A percentile compares a stretch with the other conserved stretches of the same genome.
Conservation (phyloP, 2,888 invertebrate genomes). For the Hartigia nigra region DNA sequence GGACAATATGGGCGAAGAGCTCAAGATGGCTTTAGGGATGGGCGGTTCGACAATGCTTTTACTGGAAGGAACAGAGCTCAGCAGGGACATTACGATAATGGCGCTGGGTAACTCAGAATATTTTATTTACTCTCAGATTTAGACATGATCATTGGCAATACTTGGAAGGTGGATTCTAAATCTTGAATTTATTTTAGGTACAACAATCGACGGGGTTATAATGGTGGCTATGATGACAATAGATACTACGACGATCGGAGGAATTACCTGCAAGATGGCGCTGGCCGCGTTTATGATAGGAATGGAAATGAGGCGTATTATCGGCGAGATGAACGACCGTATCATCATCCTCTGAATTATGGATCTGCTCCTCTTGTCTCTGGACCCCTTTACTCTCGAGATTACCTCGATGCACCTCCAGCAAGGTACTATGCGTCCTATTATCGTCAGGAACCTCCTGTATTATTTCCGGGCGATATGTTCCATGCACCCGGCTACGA, state of each 20-base stretch:
- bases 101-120: conserved; percentile 31
- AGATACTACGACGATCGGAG: conserved; percentile 67
- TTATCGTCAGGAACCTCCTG: conserved; percentile 19
- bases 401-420: conserved; percentile 24
- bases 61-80: conserved; percentile 26
- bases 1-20: conserved; percentile 51
- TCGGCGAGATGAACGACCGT: conserved; percentile 29
- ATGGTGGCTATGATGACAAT: conserved; percentile 67
- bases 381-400: conserved; percentile 22
- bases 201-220: conserved; percentile 64
- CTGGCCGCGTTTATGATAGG: conserved; percentile 62
- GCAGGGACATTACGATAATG: conserved; percentile 35
- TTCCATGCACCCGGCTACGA: conserved; percentile 1
- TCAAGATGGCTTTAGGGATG: conserved; percentile 38
- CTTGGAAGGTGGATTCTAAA: conserved; percentile 1
- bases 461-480: neutral
- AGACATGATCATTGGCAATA: neutral
- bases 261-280: conserved; percentile 66
- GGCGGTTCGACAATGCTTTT: conserved; percentile 31
- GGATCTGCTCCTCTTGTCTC: conserved; percentile 22
- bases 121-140: neutral
- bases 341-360: conserved; percentile 18
- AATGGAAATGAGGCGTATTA: conserved; percentile 38
- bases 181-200: conserved; percentile 42
- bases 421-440: conserved; percentile 20